Conservation (phyloP, 1,140 invertebrate genomes). For the Euborellia annulipes region DNA sequence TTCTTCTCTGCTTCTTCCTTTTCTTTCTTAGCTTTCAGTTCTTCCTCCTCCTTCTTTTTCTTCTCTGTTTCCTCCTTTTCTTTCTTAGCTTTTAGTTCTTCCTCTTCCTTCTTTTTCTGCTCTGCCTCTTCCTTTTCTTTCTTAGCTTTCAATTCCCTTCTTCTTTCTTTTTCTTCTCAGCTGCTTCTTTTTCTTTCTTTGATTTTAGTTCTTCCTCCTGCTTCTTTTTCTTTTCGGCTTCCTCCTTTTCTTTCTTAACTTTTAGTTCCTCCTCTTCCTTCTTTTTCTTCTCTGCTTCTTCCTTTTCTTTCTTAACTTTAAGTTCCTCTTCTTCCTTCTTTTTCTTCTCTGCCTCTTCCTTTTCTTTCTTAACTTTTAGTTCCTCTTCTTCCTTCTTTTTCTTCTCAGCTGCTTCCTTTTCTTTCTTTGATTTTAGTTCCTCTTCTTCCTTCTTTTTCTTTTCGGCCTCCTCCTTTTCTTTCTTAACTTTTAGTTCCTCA, state of each 20-base stretch:
- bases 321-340: too few relatives aligned
- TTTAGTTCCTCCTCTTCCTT: conserved; percentile 12
- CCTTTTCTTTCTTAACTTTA: neutral
- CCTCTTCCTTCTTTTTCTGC: conserved; percentile 11
- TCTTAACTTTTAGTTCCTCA: neutral
- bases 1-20: too few relatives aligned
- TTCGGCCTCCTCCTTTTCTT: conserved; percentile 4
- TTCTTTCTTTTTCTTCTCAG: conserved; percentile 16
- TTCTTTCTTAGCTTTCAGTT: too few relatives aligned
- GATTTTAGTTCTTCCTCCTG: conserved; percentile 14
- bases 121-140: conserved; percentile 17
- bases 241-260: conserved; percentile 15
- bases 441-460: conserved; percentile 3
- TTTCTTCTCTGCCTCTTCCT: neutral
- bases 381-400: conserved; percentile 10
- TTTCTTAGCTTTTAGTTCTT: conserved; percentile 15
- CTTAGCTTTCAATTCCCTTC: conserved; percentile 14
- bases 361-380: neutral
- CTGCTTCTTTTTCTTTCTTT: conserved; percentile 15
- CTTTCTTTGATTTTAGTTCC: conserved; percentile 2
- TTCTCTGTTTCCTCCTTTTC: conserved; percentile 16
- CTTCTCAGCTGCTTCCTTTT: conserved; percentile 7
- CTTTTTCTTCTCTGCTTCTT: neutral
- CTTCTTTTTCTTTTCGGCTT: too few relatives aligned
- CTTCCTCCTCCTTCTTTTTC: too few relatives aligned